A percentile compares a stretch with the other conserved stretches of the same genome.
Conservation (phyloP, 2,797 vertebrate genomes). For the Aeoliscus strigatus region DNA sequence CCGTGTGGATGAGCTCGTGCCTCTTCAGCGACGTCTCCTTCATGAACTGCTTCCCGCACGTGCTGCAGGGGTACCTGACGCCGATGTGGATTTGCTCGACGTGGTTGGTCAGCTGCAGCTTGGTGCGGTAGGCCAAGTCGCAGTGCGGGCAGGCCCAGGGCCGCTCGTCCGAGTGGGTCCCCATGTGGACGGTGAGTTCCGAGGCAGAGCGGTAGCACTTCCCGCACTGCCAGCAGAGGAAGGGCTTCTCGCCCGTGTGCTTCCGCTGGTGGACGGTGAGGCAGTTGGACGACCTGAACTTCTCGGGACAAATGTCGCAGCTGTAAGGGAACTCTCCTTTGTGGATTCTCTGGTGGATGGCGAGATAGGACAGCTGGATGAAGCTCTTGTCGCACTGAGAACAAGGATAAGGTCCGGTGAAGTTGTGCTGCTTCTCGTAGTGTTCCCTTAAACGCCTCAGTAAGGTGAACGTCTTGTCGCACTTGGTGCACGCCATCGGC, state of each 20-base stretch:
- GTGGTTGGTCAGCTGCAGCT: conserved; percentile 69
- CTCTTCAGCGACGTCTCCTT: conserved; percentile 55
- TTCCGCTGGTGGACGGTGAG: conserved; percentile 69
- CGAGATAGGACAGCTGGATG: conserved; percentile 69
- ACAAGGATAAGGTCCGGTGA: conserved; percentile 63
- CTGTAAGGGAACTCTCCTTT: conserved; percentile 68
- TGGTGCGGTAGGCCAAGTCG: conserved; percentile 65
- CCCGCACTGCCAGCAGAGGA: conserved; percentile 73
- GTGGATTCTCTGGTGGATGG: conserved; percentile 70
- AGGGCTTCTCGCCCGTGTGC: conserved; percentile 72
- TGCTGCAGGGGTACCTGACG: conserved; percentile 64
- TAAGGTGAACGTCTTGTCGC: conserved; percentile 64
- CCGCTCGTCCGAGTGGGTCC: conserved; percentile 66
- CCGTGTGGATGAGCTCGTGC: conserved; percentile 57
- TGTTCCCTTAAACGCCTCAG: conserved; percentile 67
- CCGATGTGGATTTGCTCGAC: conserved; percentile 70
- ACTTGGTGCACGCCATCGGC: conserved; percentile 69
- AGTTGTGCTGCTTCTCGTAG: conserved; percentile 69
- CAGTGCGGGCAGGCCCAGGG: conserved; percentile 66
- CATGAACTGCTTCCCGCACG: conserved; percentile 72
- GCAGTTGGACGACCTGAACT: conserved; percentile 70
- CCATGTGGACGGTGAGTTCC: conserved; percentile 72
- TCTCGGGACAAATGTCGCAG: conserved; percentile 59
- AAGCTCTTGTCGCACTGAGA: conserved; percentile 64
- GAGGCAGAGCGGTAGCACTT: conserved; percentile 72